phyloP scores from a whole-genome alignment of 2,797 vertebrate genomes.

The Hoplostethus mediterraneus region DNA sequence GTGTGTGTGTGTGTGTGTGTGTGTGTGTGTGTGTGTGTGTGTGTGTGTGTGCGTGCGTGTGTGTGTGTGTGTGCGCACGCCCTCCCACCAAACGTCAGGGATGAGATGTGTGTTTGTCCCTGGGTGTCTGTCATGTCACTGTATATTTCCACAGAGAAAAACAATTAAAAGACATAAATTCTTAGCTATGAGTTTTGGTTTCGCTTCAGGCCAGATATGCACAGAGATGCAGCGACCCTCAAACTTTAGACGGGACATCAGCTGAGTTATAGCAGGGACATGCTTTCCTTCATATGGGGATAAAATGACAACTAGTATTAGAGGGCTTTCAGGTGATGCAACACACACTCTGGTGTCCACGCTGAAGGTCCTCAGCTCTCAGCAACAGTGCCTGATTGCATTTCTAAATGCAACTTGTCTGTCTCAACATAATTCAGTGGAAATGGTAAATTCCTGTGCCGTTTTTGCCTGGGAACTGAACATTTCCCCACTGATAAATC shows the following conservation, averaged over 20 bases:
- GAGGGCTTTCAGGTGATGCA: conserved; percentile 17
- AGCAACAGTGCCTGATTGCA: too few relatives aligned
- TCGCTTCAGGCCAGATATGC: conserved; percentile 23
- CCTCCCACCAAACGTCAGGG: conserved; percentile 11
- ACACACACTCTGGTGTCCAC: conserved; percentile 18
- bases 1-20: conserved; percentile 6
- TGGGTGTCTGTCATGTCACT: conserved; percentile 12
- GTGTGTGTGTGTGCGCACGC: neutral
- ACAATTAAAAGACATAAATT: conserved; percentile 60
- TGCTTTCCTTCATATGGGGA: neutral
- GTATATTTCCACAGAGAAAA: conserved; percentile 18
- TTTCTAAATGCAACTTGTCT: neutral
- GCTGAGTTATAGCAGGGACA: conserved; percentile 3
- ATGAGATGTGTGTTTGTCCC: conserved; percentile 27
- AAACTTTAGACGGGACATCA: neutral
- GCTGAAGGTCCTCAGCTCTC: too few relatives aligned
- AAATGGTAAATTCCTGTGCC: too few relatives aligned
- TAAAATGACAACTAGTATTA: neutral
- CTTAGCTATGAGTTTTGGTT: conserved; percentile 21
- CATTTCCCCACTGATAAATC: too few relatives aligned
- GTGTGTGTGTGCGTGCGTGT: neutral
- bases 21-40: neutral
- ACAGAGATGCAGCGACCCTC: conserved; percentile 17
- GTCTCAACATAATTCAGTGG: neutral
- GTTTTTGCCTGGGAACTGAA: too few relatives aligned